Conservation (phyloP, 2,113 vertebrate species). For the Nycticryphes semicollaris region DNA sequence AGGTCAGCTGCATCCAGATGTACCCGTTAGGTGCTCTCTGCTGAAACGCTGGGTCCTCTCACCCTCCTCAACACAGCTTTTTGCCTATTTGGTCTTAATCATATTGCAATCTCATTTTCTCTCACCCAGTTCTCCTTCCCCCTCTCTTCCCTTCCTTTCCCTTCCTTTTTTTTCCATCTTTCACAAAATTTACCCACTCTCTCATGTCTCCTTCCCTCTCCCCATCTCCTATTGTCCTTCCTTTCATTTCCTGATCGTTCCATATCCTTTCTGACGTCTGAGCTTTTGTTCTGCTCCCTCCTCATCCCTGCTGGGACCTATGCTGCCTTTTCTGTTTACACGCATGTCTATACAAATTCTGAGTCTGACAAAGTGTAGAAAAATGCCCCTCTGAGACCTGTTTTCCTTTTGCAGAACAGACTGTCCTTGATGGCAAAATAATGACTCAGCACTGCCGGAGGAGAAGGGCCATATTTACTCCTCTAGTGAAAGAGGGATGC, state of each 20-base stretch:
- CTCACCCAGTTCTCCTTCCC: neutral
- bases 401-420: neutral
- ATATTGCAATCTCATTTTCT: neutral
- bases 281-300: conserved; percentile 9
- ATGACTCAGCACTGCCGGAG: conserved; percentile 20
- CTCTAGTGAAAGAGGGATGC: neutral
- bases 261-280: neutral
- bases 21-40: accelerated
- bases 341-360: neutral
- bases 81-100: neutral
- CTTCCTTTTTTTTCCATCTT: neutral
- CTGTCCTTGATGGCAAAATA: neutral
- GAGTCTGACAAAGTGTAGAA: neutral
- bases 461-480: neutral
- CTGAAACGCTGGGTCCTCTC: accelerated
- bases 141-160: too few relatives aligned
- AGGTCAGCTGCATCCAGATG: accelerated
- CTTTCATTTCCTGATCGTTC: neutral
- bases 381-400: neutral
- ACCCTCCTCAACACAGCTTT: neutral
- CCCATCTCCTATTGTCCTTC: neutral
- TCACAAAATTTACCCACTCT: neutral
- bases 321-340: neutral
- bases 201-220: neutral
- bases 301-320: conserved; percentile 5